Evolutionary conservation across 2,797 vertebrate genomes (phyloP).

Genomic region (Eupleurogrammus muticus): DNA sequence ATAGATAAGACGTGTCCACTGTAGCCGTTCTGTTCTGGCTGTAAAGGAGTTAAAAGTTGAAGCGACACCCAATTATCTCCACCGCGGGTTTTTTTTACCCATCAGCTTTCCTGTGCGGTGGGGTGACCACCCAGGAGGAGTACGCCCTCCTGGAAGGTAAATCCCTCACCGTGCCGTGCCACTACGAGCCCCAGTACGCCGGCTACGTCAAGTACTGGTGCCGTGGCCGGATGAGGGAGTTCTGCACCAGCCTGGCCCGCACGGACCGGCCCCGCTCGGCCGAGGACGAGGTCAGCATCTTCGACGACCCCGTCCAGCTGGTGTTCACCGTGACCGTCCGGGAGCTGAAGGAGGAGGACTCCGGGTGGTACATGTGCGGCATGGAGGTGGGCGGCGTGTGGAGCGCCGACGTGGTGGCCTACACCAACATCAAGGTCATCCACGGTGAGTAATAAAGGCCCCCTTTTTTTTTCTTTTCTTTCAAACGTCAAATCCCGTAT

Average conservation of each 20-base stretch:
- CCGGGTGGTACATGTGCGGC: slow-evolving; percentile 84
- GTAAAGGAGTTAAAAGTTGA: slow-evolving; percentile 23
- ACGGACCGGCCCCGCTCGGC: slow-evolving; percentile 54
- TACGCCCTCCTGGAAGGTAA: slow-evolving; percentile 71
- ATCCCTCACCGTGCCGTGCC: slow-evolving; percentile 73
- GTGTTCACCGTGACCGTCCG: slow-evolving; percentile 81
- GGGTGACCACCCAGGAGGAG: slow-evolving; percentile 59
- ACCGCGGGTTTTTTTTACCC: slow-evolving; percentile 6
- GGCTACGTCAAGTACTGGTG: slow-evolving; percentile 85
- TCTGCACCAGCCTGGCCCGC: slow-evolving; percentile 77
- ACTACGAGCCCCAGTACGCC: slow-evolving; percentile 78
- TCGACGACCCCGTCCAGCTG: slow-evolving; percentile 75
- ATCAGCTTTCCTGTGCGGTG: slow-evolving; percentile 56
- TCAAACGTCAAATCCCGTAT: neutral
- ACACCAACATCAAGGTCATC: slow-evolving; percentile 72
- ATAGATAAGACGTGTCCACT: slow-evolving; percentile 22
- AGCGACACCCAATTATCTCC: slow-evolving; percentile 19
- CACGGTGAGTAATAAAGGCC: slow-evolving; percentile 76
- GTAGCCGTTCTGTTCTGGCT: slow-evolving; percentile 4
- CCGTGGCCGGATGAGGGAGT: slow-evolving; percentile 62
- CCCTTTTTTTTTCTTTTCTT: neutral
- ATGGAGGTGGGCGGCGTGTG: slow-evolving; percentile 77
- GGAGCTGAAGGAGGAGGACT: slow-evolving; percentile 64
- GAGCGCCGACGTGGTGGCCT: slow-evolving; percentile 63
- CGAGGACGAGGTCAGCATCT: slow-evolving; percentile 61